Percentiles rank a stretch among this genome's conserved stretches.
phyloP scores from a whole-genome alignment of 2,888 invertebrate species.

The Ypsolopha scabrella region DNA sequence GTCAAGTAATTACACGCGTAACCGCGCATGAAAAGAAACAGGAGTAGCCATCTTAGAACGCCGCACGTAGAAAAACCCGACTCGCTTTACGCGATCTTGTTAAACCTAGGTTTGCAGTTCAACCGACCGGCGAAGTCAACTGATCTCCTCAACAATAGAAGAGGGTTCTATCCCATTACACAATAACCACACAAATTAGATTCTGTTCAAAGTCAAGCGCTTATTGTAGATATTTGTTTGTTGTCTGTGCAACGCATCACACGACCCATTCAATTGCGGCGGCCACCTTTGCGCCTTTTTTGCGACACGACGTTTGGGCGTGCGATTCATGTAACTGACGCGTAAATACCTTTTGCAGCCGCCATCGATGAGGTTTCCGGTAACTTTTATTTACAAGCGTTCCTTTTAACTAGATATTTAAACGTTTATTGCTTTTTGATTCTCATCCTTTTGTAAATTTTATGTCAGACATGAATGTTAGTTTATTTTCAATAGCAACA shows the following conservation, averaged over 20 bases:
- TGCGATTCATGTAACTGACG: constrained; percentile 10
- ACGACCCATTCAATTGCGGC: constrained; percentile 54
- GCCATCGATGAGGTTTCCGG: constrained; percentile 1
- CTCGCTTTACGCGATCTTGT: constrained; percentile 55
- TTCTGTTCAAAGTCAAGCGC: constrained; percentile 67
- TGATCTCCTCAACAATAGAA: constrained; percentile 43
- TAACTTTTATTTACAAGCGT: not conserved
- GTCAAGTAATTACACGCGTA: constrained; percentile 55
- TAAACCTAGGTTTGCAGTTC: constrained; percentile 67
- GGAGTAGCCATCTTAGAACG: constrained; percentile 25
- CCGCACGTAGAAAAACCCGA: constrained; percentile 21
- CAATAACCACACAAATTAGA: constrained; percentile 69
- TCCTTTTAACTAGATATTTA: too few relatives aligned
- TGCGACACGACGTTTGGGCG: constrained; percentile 11
- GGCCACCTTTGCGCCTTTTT: constrained; percentile 52
- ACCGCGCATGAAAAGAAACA: constrained; percentile 30
- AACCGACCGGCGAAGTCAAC: constrained; percentile 61
- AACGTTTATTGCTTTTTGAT: too few relatives aligned
- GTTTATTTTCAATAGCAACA: too few relatives aligned
- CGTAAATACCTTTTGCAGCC: not conserved
- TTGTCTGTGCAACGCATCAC: constrained; percentile 52
- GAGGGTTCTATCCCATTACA: constrained; percentile 54
- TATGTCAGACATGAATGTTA: too few relatives aligned
- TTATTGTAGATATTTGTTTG: constrained; percentile 60
- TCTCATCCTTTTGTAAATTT: too few relatives aligned